Base-by-base conservation (phyloP, 2,113 vertebrate species). In the Malaclemys terrapin region DNA sequence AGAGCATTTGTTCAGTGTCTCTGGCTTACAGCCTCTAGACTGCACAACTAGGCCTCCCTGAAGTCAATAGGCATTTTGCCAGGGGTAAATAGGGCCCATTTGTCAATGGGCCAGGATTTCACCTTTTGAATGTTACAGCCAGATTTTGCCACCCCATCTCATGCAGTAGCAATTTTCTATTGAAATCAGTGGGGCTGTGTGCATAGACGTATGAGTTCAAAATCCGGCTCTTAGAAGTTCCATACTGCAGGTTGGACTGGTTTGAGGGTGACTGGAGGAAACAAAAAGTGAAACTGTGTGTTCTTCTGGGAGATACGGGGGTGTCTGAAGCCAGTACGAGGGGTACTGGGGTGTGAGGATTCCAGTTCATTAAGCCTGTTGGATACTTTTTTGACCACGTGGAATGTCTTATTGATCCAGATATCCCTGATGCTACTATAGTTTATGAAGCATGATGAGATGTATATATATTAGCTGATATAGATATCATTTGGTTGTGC, bases 11-110 rank as follows among this genome's bases (percentile, higher is more conserved):
- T 38, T 42, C 38, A 42, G 20, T 75, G 72, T 42, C 72, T 22
- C 53, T 3, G 0, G 56, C 10, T 82, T 93, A 93, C 47, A 96
- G 59, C 3, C 35, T 82, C 54, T 65, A 56, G 22, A 59, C 52
- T 0, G 0, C n/a, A n/a, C 0, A 1, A 8, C 78, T 83, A 85
- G 1, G 19, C 3, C 3, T 54, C 19, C 20, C 53, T 54, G 53
- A 54, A 54, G 53, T 22, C 59, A 89, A 8, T 1, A 3, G 65
- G 85, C 57, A 53, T 88, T 90, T 83, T 85, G 45, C 59, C 72
- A 76, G 8, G 19, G 53, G 19, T 54, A 54, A 54, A 54, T 54
- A 22, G 20, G 20, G 6, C 53, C 38, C n/a, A 76, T 42, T 45
- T 42, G n/a, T 20, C 69, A 54, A 54, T 1, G 1, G 90, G 50